Evolutionary conservation across 2,888 invertebrate species (phyloP), one percentile per base, ranked within the genome.

Genomic region (Cheilosia grossa): DNA sequence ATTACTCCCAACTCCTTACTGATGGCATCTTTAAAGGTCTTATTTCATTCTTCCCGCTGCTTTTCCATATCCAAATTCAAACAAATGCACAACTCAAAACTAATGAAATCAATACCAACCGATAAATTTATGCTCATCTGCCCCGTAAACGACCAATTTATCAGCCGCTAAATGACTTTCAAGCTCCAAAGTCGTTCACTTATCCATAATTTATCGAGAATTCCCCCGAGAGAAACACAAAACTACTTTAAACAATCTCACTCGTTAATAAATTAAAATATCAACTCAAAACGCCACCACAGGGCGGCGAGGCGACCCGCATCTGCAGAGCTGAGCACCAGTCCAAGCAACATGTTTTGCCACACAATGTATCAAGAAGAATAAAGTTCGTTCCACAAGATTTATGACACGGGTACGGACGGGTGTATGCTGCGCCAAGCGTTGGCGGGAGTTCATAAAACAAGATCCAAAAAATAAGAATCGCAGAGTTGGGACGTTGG

Each of bases 281-380:
- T 67, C 66, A 66, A 61, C 53, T 67, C 59, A 19, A 61, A 66
- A 15, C 13, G 1, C 10, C 7, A 42, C 2, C 13, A 49, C 40
- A 17, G 30, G 10, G 54, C 44, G 42, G n/a, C 42, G 27, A 17
- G 42, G 19, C 51, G 37, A 40, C 64, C 63, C 73, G 74, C 64
- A 74, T 74, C 4, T 42, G 2, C 17, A 17, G 5, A 6, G 33
- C 19, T 4, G 1, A 13, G 30, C 24, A 10, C 17, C 10, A 19
- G 17, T 21, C 42, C 58, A 49, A 58, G 67, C 61, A 74, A 74
- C 80, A 74, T 80, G 80, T 74, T 74, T 40, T 80, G n/a, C 67
- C 37, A 17, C 37, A 33, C 47, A 44, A 59, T 63, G 53, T 73
- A 44, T 63, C 54, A 44, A 53, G 7, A 17, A 19, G 33, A 44